Evolutionary conservation across 2,113 vertebrate genomes (phyloP).

Genomic region (Leiothrix lutea): DNA sequence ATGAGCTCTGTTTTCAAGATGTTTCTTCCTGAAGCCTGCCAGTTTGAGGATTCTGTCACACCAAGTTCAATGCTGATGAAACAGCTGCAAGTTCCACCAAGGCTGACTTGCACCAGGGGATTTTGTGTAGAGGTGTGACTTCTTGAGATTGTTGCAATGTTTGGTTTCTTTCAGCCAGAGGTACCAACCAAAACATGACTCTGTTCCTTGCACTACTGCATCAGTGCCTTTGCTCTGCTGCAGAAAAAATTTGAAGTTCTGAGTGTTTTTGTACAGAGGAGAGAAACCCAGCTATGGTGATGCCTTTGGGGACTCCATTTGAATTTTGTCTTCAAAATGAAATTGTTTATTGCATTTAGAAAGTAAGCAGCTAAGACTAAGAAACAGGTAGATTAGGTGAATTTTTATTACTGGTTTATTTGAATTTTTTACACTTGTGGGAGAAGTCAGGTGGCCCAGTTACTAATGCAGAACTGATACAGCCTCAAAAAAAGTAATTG

Average conservation of each 20-base stretch:
- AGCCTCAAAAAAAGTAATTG: not conserved
- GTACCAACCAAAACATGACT: not conserved
- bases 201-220: rapidly evolving
- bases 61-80: not conserved
- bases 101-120: no score
- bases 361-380: not conserved
- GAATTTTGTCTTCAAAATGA: not conserved
- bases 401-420: not conserved
- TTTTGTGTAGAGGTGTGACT: not conserved
- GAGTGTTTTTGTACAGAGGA: not conserved
- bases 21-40: not conserved
- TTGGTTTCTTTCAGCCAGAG: not conserved
- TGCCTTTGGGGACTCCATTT: not conserved
- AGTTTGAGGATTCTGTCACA: not conserved
- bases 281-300: not conserved
- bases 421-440: not conserved
- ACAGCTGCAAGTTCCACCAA: not conserved
- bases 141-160: not conserved
- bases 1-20: not conserved
- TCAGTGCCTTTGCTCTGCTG: not conserved
- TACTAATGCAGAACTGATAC: not conserved
- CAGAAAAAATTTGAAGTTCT: not conserved
- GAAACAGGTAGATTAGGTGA: not conserved
- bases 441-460: constrained; percentile 1
- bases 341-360: not conserved